Conservation (phyloP, 2,888 invertebrate species). For the Ormia ochracea region DNA sequence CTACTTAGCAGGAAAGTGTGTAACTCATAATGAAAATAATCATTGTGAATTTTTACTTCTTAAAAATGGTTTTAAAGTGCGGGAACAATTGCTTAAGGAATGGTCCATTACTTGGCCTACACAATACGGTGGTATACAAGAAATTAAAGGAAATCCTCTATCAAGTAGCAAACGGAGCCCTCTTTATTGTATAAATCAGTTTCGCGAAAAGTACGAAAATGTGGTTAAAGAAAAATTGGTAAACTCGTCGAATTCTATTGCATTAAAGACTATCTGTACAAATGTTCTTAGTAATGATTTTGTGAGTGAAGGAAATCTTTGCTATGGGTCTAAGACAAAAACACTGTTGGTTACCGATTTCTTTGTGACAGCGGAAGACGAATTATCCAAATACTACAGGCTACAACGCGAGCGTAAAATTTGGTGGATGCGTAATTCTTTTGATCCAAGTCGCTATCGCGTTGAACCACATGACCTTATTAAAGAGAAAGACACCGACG, state of each 20-base stretch:
- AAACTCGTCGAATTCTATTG: not conserved
- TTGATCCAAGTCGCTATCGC: constrained; percentile 84
- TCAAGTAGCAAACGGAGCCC: not conserved
- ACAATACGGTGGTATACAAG: not conserved
- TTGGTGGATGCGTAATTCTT: constrained; percentile 91
- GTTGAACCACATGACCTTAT: constrained; percentile 74
- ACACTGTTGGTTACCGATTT: constrained; percentile 69
- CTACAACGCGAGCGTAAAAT: constrained; percentile 87
- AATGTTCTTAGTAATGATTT: not conserved
- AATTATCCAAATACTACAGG: constrained; percentile 83
- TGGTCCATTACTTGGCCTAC: constrained; percentile 64
- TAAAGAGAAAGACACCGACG: not conserved
- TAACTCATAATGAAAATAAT: constrained; percentile 53
- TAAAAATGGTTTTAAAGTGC: constrained; percentile 66
- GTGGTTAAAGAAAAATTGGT: not conserved
- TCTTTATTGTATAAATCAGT: constrained; percentile 68
- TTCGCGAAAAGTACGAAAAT: constrained; percentile 77
- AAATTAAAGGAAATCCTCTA: not conserved
- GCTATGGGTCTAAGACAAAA: not conserved
- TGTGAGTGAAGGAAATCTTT: not conserved
- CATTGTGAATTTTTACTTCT: constrained; percentile 61
- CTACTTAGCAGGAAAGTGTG: constrained; percentile 24
- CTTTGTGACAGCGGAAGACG: constrained; percentile 68
- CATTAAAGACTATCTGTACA: not conserved
- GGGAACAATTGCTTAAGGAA: constrained; percentile 65